Evolutionary conservation across 2,113 vertebrate genomes (phyloP).

Genomic region (Drymodes brunneopygia): DNA sequence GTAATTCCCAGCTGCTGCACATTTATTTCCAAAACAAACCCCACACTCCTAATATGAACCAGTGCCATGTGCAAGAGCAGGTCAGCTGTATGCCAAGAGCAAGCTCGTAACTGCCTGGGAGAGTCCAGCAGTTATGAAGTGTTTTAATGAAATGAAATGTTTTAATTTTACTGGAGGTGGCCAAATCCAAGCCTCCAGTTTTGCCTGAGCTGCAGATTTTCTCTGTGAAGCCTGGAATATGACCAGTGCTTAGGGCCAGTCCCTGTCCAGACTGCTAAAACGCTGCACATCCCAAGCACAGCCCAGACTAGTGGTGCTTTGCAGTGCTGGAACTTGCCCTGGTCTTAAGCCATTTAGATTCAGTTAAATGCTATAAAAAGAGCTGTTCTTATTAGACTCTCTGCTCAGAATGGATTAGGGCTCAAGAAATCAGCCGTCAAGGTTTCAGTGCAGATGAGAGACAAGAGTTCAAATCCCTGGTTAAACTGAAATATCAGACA

Average conservation of each 20-base stretch:
- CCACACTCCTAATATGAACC: neutral
- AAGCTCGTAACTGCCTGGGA: neutral
- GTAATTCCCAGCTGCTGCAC: neutral
- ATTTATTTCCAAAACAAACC: neutral
- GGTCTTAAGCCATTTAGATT: neutral
- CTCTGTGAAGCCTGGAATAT: neutral
- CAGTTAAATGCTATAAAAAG: slow-evolving; percentile 16
- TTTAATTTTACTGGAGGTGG: neutral
- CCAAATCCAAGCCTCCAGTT: neutral
- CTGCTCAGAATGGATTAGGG: slow-evolving; percentile 8
- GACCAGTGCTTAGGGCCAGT: neutral
- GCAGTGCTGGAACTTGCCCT: neutral
- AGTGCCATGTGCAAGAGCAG: neutral
- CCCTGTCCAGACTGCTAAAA: neutral
- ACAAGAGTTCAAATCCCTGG: slow-evolving; percentile 8
- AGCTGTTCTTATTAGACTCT: neutral
- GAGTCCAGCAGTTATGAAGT: neutral
- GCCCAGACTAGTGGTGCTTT: neutral
- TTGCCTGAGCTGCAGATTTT: neutral
- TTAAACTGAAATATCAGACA: slow-evolving; percentile 20
- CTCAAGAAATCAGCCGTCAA: slow-evolving; percentile 30
- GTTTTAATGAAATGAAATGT: neutral
- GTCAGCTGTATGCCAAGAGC: neutral
- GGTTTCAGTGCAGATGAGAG: slow-evolving; percentile 4
- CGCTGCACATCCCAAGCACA: accelerated